Percentiles rank a stretch among this genome's conserved stretches.
Evolutionary conservation across 1,140 invertebrate genomes (phyloP).

Genomic region (Lepidurus couesii): DNA sequence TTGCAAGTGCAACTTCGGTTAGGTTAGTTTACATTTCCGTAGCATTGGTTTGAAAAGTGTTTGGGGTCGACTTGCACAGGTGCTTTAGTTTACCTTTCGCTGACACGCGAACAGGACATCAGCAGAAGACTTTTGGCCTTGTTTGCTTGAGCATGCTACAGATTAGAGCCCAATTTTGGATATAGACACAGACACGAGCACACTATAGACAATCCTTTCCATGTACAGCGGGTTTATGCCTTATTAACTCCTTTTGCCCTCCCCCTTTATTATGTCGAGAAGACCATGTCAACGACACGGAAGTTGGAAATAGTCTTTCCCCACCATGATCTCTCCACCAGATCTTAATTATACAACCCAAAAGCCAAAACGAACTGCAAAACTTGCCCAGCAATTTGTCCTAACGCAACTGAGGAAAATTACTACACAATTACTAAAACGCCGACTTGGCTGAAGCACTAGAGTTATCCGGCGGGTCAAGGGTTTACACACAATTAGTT

Average conservation of each 20-base stretch:
- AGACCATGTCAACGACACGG: slow-evolving; percentile 7
- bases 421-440: too few species aligned
- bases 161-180: slow-evolving; percentile 3
- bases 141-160: background rate
- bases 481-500: too few species aligned
- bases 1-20: too few species aligned
- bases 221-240: background rate
- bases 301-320: background rate
- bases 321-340: background rate
- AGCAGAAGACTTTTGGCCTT: background rate
- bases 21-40: too few species aligned
- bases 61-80: background rate
- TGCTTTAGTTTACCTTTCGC: background rate
- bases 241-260: background rate
- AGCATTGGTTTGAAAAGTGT: background rate
- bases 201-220: background rate
- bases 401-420: too few species aligned
- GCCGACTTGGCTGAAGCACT: too few species aligned
- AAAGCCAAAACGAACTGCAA: background rate
- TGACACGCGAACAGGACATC: background rate
- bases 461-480: too few species aligned
- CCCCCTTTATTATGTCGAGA: background rate
- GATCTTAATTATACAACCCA: background rate
- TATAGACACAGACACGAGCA: background rate
- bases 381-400: background rate